These are phyloP conservation scores for Hyaena hyaena DNA, from an alignment of 2,113 vertebrate species.

Conservation along the genomic window DNA sequence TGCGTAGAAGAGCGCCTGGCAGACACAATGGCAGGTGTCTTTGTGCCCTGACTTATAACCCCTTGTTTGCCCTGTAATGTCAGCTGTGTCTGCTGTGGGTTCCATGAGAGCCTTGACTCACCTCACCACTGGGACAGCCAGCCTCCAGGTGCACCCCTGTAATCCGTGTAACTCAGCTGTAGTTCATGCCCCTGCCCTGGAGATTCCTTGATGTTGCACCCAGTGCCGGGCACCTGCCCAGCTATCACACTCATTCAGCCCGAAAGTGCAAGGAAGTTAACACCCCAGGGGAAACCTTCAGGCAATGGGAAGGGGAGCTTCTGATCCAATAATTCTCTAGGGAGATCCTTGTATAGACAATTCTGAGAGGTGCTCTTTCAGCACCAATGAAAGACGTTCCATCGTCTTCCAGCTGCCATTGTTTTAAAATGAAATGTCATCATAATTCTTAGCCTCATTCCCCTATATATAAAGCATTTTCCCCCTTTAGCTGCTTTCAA, in stretches of 20 bases:
- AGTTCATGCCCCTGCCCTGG: neutral
- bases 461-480: neutral
- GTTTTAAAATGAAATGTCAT: neutral
- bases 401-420: neutral
- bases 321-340: neutral
- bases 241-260: neutral
- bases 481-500: neutral
- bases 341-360: no score
- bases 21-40: neutral
- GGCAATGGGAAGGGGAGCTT: neutral
- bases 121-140: neutral
- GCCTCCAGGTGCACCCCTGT: neutral
- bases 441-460: neutral
- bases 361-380: no score
- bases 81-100: neutral
- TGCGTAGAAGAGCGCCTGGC: neutral
- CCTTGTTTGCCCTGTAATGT: neutral
- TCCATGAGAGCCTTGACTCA: neutral
- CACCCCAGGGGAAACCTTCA: neutral
- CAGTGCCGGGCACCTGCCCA: neutral
- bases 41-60: neutral
- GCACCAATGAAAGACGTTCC: neutral
- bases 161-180: neutral
- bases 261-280: neutral
- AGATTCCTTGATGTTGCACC: no score